phyloP scores from a whole-genome alignment of 1,140 invertebrate genomes.

The Ylistrum balloti region DNA sequence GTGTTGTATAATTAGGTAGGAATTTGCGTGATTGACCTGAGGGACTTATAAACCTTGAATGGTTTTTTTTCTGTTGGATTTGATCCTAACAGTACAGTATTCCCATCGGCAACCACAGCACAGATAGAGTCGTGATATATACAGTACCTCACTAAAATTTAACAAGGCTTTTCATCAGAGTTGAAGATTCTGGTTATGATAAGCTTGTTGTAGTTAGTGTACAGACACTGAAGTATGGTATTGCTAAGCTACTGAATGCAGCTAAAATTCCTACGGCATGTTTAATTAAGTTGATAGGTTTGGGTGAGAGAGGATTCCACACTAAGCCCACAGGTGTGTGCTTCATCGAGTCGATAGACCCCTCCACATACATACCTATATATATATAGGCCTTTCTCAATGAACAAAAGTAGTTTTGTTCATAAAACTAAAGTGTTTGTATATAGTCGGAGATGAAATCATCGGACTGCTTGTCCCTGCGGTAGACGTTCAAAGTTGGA shows the following conservation, averaged over 20 bases:
- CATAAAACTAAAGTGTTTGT: not conserved
- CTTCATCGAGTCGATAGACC: not conserved
- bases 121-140: no score
- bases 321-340: not conserved
- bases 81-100: no score
- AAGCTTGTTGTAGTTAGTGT: not conserved
- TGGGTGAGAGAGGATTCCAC: not conserved
- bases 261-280: not conserved
- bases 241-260: not conserved
- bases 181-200: not conserved
- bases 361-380: not conserved
- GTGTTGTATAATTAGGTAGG: not conserved
- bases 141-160: no score
- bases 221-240: not conserved
- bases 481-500: not conserved
- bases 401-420: conserved; percentile 8
- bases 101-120: no score
- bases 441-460: not conserved
- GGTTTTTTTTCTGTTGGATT: not conserved
- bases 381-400: not conserved
- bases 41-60: not conserved
- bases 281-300: conserved; percentile 36
- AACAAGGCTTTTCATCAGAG: no score
- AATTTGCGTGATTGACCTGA: conserved; percentile 31
- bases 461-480: not conserved